Evolutionary conservation across 2,797 vertebrate genomes (phyloP), one percentile per base, ranked within the genome.

Genomic region (Petrocephalus sullivani): DNA sequence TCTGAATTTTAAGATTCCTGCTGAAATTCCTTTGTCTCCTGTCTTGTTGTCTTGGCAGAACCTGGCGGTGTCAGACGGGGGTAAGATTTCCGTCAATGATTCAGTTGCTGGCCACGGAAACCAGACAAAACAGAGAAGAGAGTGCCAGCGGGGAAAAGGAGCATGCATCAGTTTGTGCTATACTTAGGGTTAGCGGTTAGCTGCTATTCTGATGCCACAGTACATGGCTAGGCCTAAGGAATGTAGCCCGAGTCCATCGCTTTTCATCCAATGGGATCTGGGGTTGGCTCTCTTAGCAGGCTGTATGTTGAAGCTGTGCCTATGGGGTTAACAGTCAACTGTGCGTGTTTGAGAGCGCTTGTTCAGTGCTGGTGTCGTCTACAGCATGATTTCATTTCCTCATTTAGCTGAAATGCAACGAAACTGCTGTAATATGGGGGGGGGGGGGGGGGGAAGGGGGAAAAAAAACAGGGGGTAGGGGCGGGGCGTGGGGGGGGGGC

Each of bases 21-120:
- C 46, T 71, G 58, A 10, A 85, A 71, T 53, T 75, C 71, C 46
- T 85, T 23, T 67, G 28, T 67, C 49, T 89, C 6, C 75, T 88
- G 89, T 84, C 93, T 90, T 88, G 92, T 85, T 89, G 41, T 57
- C 91, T 60, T 90, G 90, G 1, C 92, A 97, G 96, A 95, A 95
- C 90, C 93, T 96, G 0, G 96, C 97, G 2, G 96, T 96, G 88
- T 97, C 97, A 0, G 97, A 97, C 90, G 97, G 96, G 93, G 97
- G 96, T 97, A 92, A 96, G 96, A 93, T 78, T 81, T 16, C 41
- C 21, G 33, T 89, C 16, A 58, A 14, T 8, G 53, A 60, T 23
- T 33, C 37, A 6, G 0, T 8, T 86, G 49, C 33, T 0, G 78
- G 2, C 60, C 82, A 61, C 46, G 10, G 4, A 41, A 23, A 10